Conservation (phyloP, 2,797 vertebrate genomes). For the Sphenopsis melanotis region DNA sequence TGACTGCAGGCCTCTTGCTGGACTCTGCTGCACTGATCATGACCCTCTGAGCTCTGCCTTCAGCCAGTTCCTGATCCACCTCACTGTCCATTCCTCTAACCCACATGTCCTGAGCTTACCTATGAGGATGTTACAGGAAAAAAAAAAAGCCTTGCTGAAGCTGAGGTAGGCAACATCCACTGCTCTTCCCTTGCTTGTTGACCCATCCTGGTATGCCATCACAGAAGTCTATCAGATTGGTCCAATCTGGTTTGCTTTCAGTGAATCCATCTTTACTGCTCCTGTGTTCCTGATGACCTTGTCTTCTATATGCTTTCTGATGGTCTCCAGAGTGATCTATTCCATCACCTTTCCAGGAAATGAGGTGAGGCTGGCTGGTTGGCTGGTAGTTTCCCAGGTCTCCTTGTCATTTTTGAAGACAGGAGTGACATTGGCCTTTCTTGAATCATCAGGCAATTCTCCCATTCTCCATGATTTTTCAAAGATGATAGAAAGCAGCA, state of each 20-base stretch:
- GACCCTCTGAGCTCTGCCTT: neutral
- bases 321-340: neutral
- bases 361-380: neutral
- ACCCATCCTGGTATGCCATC: neutral
- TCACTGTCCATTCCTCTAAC: neutral
- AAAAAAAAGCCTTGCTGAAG: neutral
- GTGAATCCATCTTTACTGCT: neutral
- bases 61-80: neutral
- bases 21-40: neutral
- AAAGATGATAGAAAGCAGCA: neutral
- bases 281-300: neutral
- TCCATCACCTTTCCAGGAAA: neutral
- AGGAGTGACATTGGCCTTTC: neutral
- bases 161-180: neutral
- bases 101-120: neutral
- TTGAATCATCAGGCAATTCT: neutral
- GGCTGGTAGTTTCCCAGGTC: neutral
- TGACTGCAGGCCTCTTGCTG: neutral
- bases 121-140: neutral
- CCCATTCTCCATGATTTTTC: neutral
- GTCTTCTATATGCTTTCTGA: neutral
- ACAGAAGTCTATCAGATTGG: neutral
- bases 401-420: neutral
- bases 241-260: neutral
- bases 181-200: fast-evolving